Base-by-base conservation (phyloP, 2,113 vertebrate species). In the Tauraco erythrolophus region DNA sequence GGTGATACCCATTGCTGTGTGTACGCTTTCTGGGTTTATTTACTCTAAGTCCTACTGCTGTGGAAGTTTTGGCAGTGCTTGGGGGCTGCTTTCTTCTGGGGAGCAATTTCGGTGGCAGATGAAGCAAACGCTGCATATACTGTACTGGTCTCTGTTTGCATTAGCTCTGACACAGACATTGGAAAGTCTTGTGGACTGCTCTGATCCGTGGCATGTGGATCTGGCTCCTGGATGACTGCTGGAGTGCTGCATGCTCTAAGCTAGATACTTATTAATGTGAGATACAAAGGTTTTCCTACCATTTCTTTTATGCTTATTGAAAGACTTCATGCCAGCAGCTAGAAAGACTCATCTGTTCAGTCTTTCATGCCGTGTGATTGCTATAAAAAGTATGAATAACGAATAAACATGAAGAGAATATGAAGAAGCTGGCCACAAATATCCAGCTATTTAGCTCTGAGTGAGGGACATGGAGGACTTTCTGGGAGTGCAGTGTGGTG, bases 121-220 rank as follows among this genome's bases (percentile, higher is more conserved):
- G 21, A 46, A 64, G 43, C 9, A n/a, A 18, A 18, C 33, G 2
- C 22, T 48, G 31, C 31, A 22, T 50, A 31, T 37, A 31, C 23
- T 19, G 53, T 37, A 31, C 23, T 19, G 53, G 33, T 54, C 33
- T 53, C 31, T 48, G 46, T 60, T 86, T 37, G 64, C 58, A 8
- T 23, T 23, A 54, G 60, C 33, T 28, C 41, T 2, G 25, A 27
- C 8, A 27, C 22, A 56, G 84, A 28, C 11, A 5, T 22, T 37
- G 41, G 75, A 24, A 80, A 56, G 18, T 46, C 16, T 15, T 9
- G 0, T 21, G 77, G 68, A 3, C 25, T 50, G 24, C 69, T 74
- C 31, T 69, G n/a, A 16, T 50, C 31, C 0, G 0, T 18, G 24
- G 39, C 45, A 30, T 2, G 14, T 56, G 54, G 35, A 19, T 50